Percentiles rank a stretch among this genome's conserved stretches.
Conservation (phyloP, 2,113 vertebrate species). For the Raja brachyura region DNA sequence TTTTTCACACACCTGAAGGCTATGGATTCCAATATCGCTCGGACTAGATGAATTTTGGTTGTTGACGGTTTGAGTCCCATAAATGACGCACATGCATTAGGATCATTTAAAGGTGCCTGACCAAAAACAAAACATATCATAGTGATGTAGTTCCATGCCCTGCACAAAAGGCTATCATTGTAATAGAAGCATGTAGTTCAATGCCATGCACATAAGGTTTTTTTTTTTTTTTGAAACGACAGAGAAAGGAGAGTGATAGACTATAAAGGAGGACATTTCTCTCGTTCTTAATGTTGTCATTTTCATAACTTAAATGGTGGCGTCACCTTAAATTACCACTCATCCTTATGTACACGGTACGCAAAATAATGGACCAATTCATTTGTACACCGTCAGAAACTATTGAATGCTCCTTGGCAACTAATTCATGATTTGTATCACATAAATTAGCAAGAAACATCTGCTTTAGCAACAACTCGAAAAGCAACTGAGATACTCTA, state of each 20-base stretch:
- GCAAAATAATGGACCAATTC: neutral
- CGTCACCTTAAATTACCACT: neutral
- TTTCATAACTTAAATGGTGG: neutral
- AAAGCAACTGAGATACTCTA: neutral
- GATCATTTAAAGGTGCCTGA: conserved; percentile 80
- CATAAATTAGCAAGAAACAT: neutral
- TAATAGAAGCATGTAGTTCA: neutral
- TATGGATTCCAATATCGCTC: conserved; percentile 86
- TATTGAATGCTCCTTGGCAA: neutral
- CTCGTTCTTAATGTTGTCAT: conserved; percentile 44
- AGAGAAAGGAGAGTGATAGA: conserved; percentile 63
- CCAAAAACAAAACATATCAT: conserved; percentile 39
- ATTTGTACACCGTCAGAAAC: neutral
- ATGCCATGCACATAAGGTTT: neutral
- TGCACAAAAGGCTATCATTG: neutral
- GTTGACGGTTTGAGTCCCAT: conserved; percentile 86
- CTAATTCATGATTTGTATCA: neutral
- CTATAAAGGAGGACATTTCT: conserved; percentile 54
- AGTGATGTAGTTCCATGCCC: neutral
- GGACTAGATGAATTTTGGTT: conserved; percentile 79
- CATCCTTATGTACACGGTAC: neutral
- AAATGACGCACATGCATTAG: conserved; percentile 78
- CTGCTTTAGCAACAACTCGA: neutral
- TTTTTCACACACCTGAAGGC: conserved; percentile 73
- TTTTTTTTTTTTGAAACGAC: conserved; percentile 45